A percentile compares a stretch with the other conserved stretches of the same genome.
Conservation (phyloP, 1,140 invertebrate species). For the Zaprionus kolodkinae region DNA sequence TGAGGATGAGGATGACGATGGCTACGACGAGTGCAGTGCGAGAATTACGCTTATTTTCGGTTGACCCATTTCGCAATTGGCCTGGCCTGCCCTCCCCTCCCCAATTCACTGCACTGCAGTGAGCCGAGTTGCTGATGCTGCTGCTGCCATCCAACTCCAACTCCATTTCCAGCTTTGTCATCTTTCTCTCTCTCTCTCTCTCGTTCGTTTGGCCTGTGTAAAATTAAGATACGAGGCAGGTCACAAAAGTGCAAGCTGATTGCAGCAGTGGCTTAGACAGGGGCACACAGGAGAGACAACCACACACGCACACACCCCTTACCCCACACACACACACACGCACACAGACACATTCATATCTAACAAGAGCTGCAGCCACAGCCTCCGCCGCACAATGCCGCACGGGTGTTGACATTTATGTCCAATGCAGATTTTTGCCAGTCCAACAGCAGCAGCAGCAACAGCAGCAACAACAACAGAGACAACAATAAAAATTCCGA, state of each 20-base stretch:
- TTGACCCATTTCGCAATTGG: slow-evolving; percentile 78
- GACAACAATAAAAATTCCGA: slow-evolving; percentile 71
- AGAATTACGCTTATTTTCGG: slow-evolving; percentile 70
- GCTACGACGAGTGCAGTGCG: slow-evolving; percentile 19
- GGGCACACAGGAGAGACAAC: slow-evolving; percentile 15
- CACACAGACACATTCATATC: background rate
- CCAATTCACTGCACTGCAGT: slow-evolving; percentile 27
- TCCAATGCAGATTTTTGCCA: slow-evolving; percentile 80
- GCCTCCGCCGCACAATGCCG: slow-evolving; percentile 40
- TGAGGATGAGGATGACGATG: background rate
- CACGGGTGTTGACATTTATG: slow-evolving; percentile 80
- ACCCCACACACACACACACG: slow-evolving; percentile 6
- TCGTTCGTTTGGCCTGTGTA: slow-evolving; percentile 32
- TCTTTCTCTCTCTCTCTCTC: slow-evolving; percentile 31
- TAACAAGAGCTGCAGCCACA: slow-evolving; percentile 31
- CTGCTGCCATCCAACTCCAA: slow-evolving; percentile 26
- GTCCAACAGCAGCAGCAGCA: slow-evolving; percentile 46
- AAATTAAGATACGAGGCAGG: slow-evolving; percentile 74
- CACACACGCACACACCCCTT: background rate
- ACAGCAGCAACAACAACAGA: slow-evolving; percentile 50
- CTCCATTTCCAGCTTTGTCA: slow-evolving; percentile 40
- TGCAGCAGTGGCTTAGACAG: slow-evolving; percentile 76
- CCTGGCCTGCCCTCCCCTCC: slow-evolving; percentile 4
- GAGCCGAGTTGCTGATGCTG: too few relatives aligned
- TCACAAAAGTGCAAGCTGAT: slow-evolving; percentile 72